A percentile compares a stretch with the other conserved stretches of the same genome.
Evolutionary conservation across 2,797 vertebrate species (phyloP).

Genomic region (Poeciliopsis infans): DNA sequence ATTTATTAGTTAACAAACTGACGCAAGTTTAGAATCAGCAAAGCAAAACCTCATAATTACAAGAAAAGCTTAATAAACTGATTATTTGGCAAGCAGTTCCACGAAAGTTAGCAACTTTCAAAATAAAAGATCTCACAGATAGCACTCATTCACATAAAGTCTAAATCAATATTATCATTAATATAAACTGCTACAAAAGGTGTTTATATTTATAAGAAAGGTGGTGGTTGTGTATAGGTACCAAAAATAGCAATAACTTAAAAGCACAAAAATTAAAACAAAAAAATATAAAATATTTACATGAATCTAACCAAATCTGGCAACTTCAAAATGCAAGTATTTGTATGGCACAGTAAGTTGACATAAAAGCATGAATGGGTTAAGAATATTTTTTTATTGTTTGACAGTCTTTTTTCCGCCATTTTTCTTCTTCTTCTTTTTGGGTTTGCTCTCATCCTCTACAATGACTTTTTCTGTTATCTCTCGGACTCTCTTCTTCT

Average conservation of each 20-base stretch:
- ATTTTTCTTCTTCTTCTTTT: slow-evolving; percentile 72
- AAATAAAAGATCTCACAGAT: background rate
- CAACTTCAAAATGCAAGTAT: background rate
- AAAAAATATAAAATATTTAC: background rate
- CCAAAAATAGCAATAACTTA: background rate
- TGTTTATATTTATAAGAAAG: background rate
- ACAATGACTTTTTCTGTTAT: slow-evolving; percentile 70
- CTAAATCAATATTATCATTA: background rate
- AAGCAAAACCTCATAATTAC: background rate
- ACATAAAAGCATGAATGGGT: slow-evolving; percentile 11
- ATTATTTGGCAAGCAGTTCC: background rate
- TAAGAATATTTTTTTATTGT: slow-evolving; percentile 45
- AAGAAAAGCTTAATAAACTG: background rate
- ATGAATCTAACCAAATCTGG: background rate
- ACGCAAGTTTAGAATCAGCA: background rate
- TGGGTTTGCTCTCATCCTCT: slow-evolving; percentile 73
- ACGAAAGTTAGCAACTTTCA: background rate
- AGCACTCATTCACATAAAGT: background rate
- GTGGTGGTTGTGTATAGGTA: background rate
- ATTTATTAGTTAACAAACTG: background rate
- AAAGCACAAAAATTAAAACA: background rate
- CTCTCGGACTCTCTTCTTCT: slow-evolving; percentile 69
- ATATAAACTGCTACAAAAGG: background rate
- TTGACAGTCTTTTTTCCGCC: slow-evolving; percentile 51
- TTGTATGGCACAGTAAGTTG: background rate